Percentiles rank a stretch among this genome's conserved stretches.
phyloP scores from a whole-genome alignment of 2,797 vertebrate species.

The Oreochromis grahami region DNA sequence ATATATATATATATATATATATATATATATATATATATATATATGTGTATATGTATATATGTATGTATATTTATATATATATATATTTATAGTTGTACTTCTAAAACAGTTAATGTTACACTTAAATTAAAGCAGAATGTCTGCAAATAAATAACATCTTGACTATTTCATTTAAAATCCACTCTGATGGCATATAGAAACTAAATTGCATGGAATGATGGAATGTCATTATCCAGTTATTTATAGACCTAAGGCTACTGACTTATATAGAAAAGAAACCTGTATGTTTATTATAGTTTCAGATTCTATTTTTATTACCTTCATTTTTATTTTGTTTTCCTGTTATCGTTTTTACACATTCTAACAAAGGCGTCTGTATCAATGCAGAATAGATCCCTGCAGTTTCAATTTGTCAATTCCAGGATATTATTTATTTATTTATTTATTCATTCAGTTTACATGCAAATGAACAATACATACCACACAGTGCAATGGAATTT shows the following conservation, averaged over 20 bases:
- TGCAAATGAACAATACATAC: neutral
- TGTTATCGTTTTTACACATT: neutral
- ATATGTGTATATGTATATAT: no score
- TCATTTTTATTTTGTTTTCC: neutral
- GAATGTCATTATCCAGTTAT: neutral
- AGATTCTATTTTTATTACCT: neutral
- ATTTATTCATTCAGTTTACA: neutral
- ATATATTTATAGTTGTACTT: neutral
- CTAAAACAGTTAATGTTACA: neutral
- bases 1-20: rapidly evolving
- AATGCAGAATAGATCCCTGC: neutral
- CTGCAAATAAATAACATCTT: neutral
- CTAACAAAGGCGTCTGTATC: neutral
- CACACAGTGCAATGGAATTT: neutral
- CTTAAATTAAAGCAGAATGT: neutral
- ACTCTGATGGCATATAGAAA: neutral
- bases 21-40: rapidly evolving
- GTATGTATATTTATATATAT: rapidly evolving
- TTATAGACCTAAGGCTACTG: neutral
- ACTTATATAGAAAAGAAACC: neutral
- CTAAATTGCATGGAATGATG: neutral
- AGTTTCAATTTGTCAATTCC: neutral
- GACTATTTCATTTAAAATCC: neutral
- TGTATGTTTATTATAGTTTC: neutral
- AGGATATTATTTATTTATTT: neutral